Base-by-base conservation (phyloP, 2,888 invertebrate species). In the Panzeria rudis region DNA sequence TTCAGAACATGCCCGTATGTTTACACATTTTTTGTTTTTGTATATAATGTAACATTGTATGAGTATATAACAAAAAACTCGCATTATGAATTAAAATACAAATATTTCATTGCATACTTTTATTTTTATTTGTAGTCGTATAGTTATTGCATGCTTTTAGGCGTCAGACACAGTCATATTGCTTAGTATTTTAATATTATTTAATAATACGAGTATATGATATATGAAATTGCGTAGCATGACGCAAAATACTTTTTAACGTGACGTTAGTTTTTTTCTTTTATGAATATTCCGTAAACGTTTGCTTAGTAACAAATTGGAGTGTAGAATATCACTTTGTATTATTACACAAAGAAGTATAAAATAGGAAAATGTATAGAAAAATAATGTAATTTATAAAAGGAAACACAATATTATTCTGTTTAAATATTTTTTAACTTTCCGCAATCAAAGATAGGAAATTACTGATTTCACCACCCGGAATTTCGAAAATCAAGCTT, bases 61-160 rank as follows among this genome's bases (percentile, higher is more conserved):
- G n/a, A 15, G 20, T 29, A 38, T 20, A 20, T 44, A 61, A 59
- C 17, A 17, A 59, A 59, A 59, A 17, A 50, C 9, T 29, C 25
- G 13, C 35, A 50, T 47, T 35, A 59, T 72, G 64, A 64, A 52
- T 69, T 20, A 56, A 72, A 47, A 56, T 47, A 64, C 13, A 54
- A 47, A 71, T 17, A 71, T 52, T 54, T 54, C 11, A 35, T 62
- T 13, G 72, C 72, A 79, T 64, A 72, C 32, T 79, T 78, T 41
- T n/a, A 1, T n/a, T 41, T n/a, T 9, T 66, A 35, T 9, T 54
- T 25, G 7, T 32, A 25, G 47, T 72, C 35, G 17, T 56, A 72
- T 72, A 72, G 11, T 56, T 47, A 56, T 56, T 72, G 79, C 79
- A 72, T 72, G 72, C 72, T 72, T 80, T 72, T 15, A 56, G 79